phyloP scores from a whole-genome alignment of 2,888 invertebrate species.

The Capitulum mitella region DNA sequence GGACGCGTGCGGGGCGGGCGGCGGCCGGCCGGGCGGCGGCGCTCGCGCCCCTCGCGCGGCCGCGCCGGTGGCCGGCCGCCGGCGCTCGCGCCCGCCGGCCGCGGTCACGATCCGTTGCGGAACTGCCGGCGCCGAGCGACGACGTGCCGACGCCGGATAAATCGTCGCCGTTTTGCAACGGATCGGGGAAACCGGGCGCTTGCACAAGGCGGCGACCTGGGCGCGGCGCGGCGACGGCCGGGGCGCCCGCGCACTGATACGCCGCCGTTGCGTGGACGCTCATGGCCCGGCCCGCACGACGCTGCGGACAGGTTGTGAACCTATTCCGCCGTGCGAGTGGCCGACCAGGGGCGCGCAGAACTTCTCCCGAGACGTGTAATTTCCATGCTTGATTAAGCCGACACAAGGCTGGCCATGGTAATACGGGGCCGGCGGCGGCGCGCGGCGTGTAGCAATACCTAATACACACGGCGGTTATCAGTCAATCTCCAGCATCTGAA shows the following conservation, averaged over 20 bases:
- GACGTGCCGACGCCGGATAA: not conserved
- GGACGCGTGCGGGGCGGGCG: not conserved
- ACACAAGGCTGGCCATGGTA: not conserved
- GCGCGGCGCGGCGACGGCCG: too few relatives aligned
- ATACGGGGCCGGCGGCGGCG: not conserved
- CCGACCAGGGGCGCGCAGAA: not conserved
- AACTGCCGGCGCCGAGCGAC: not conserved
- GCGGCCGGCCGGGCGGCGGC: not conserved
- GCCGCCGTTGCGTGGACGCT: too few relatives aligned
- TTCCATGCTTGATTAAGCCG: not conserved
- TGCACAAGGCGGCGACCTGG: too few relatives aligned
- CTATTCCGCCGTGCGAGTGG: not conserved
- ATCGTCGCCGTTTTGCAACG: not conserved
- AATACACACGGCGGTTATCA: not conserved
- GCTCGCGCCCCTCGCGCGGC: not conserved
- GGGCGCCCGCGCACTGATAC: too few relatives aligned
- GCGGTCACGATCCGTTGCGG: not conserved
- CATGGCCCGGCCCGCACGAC: not conserved
- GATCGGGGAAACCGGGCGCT: not conserved
- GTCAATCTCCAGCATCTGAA: not conserved
- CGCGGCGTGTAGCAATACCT: not conserved
- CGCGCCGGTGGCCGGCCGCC: not conserved
- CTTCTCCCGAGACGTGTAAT: not conserved
- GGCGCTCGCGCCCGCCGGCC: not conserved
- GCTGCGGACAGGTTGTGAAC: not conserved